Evolutionary conservation across 2,888 invertebrate species (phyloP).

Genomic region (Xiphydria camelus): DNA sequence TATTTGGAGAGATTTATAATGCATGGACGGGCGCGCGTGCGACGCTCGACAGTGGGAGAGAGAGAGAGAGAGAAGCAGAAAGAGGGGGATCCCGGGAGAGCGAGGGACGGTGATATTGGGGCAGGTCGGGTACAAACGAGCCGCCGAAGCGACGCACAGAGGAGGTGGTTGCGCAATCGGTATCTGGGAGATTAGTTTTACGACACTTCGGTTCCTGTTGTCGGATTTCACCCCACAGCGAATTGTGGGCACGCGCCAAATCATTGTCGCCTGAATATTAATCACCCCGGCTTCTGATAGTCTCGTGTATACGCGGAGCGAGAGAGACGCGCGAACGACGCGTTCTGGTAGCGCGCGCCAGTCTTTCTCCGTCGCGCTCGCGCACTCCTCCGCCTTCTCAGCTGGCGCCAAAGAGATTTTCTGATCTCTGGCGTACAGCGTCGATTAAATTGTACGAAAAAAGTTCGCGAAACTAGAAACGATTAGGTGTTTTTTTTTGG

Average conservation of each 20-base stretch:
- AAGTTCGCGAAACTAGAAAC: too few relatives aligned
- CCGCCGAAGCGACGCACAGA: conserved; percentile 13
- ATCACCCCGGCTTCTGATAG: conserved; percentile 2
- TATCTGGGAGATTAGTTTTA: conserved; percentile 38
- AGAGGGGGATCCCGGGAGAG: conserved; percentile 12
- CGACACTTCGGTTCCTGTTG: conserved; percentile 32
- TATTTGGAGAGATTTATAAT: conserved; percentile 43
- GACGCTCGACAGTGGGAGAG: neutral
- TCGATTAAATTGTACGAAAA: too few relatives aligned
- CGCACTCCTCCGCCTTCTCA: too few relatives aligned
- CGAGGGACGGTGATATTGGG: conserved; percentile 25
- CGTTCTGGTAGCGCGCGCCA: too few relatives aligned
- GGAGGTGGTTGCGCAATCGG: conserved; percentile 34
- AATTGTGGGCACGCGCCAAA: conserved; percentile 19
- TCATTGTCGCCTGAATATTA: conserved; percentile 7
- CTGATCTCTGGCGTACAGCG: too few relatives aligned
- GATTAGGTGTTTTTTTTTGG: too few relatives aligned
- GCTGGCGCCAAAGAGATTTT: too few relatives aligned
- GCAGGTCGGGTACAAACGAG: conserved; percentile 33
- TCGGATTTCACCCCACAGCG: conserved; percentile 18
- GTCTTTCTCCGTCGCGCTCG: too few relatives aligned
- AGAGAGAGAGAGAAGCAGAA: conserved; percentile 6
- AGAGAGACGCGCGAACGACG: too few relatives aligned
- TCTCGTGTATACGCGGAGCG: neutral
- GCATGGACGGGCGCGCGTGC: conserved; percentile 28